Conservation (phyloP, 2,113 vertebrate species). For the Halcyon malimbica region DNA sequence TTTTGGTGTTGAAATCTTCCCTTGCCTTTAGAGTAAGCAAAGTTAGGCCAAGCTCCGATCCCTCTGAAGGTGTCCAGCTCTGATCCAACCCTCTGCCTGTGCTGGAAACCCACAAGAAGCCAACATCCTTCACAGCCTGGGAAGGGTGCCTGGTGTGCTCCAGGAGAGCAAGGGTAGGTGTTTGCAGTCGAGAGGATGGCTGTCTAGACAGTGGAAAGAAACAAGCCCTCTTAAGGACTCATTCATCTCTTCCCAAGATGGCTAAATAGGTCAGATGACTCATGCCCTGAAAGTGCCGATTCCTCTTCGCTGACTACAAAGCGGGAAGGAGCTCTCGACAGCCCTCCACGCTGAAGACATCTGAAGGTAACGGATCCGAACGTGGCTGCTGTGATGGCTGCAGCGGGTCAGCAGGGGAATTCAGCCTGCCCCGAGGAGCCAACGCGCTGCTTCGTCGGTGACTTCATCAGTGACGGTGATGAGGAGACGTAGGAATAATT, state of each 20-base stretch:
- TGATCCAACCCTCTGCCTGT: not conserved
- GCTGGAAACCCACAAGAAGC: not conserved
- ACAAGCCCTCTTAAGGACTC: conserved; percentile 31
- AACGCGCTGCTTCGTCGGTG: fast-evolving
- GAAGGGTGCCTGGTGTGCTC: not conserved
- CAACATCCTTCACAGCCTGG: not conserved
- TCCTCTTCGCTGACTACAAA: not conserved
- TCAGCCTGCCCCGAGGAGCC: not conserved
- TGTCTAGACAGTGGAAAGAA: conserved; percentile 57
- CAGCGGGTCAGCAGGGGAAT: not conserved
- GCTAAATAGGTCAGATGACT: conserved; percentile 64
- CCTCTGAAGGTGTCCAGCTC: not conserved
- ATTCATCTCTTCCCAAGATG: conserved; percentile 48
- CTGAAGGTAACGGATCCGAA: not conserved
- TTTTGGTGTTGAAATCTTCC: not conserved
- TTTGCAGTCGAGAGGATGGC: not conserved
- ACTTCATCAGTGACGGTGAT: not conserved
- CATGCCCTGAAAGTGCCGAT: conserved; percentile 35
- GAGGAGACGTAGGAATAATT: not conserved
- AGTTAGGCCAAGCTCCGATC: not conserved
- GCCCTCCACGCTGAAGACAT: not conserved
- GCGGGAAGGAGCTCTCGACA: not conserved
- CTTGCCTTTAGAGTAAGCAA: not conserved
- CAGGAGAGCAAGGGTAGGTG: not conserved
- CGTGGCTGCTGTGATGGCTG: fast-evolving